Percentiles rank a stretch among this genome's conserved stretches.
Conservation (phyloP, 2,888 invertebrate species). For the Stenodema calcarata region DNA sequence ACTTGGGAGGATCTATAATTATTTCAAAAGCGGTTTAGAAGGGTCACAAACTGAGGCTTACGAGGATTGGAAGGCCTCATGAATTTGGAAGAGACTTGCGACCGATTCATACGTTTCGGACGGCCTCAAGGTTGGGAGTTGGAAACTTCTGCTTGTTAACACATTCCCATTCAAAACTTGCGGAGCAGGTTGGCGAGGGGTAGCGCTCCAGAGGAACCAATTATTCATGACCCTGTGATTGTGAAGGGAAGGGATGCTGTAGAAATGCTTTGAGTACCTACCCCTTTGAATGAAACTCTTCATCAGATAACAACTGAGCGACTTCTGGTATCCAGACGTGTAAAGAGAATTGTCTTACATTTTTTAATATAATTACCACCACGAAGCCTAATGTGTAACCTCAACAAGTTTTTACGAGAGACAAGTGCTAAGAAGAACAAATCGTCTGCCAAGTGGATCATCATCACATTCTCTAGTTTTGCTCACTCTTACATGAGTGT, state of each 20-base stretch:
- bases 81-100: background rate
- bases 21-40: slow-evolving; percentile 23
- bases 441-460: too few relatives aligned
- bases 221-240: background rate
- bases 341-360: background rate
- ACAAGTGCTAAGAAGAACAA: too few relatives aligned
- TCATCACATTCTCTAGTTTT: too few relatives aligned
- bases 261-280: too few relatives aligned
- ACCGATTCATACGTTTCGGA: background rate
- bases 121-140: background rate
- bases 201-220: background rate
- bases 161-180: background rate
- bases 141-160: background rate
- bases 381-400: too few relatives aligned
- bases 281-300: too few relatives aligned
- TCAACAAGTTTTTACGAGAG: too few relatives aligned
- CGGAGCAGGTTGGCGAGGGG: background rate
- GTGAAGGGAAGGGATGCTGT: background rate
- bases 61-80: background rate
- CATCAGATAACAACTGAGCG: too few relatives aligned
- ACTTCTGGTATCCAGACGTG: background rate
- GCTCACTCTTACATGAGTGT: too few relatives aligned
- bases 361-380: background rate
- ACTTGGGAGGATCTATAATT: background rate
- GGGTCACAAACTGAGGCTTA: background rate